Conservation (phyloP, 2,888 invertebrate genomes). For the Dasypolia templi region DNA sequence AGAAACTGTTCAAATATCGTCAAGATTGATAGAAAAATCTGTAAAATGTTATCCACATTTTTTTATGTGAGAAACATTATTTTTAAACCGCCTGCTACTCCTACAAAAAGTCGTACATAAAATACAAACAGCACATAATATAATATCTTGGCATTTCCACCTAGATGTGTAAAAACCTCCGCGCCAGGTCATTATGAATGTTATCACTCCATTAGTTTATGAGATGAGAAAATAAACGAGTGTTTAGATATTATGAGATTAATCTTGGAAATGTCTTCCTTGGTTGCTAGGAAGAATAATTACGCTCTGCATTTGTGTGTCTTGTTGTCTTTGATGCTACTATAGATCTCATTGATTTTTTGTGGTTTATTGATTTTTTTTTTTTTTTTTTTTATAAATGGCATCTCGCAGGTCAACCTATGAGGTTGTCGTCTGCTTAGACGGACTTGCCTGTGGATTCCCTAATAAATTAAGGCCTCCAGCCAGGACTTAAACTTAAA, state of each 20-base stretch:
- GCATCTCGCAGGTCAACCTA: too few species aligned
- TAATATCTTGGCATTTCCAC: background rate
- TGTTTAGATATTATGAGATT: constrained; percentile 11
- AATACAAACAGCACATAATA: background rate
- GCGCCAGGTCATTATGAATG: constrained; percentile 18
- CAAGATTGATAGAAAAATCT: too few species aligned
- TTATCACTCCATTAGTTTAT: constrained; percentile 41
- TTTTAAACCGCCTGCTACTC: too few species aligned
- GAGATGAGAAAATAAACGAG: constrained; percentile 11
- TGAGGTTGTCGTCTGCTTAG: too few species aligned
- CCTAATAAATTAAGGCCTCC: too few species aligned
- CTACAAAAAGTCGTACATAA: background rate
- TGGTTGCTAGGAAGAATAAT: constrained; percentile 15
- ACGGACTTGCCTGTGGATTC: too few species aligned
- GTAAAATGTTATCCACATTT: background rate
- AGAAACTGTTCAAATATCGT: background rate
- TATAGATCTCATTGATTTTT: constrained; percentile 14
- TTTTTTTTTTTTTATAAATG: too few species aligned
- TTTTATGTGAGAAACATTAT: background rate
- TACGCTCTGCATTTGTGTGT: background rate
- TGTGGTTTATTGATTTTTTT: background rate
- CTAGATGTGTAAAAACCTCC: background rate
- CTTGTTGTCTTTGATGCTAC: background rate
- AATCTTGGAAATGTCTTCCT: constrained; percentile 43
- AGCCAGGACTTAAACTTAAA: too few species aligned